Base-by-base conservation (phyloP, 1,140 invertebrate species). In the Calephelis virginiensis region DNA sequence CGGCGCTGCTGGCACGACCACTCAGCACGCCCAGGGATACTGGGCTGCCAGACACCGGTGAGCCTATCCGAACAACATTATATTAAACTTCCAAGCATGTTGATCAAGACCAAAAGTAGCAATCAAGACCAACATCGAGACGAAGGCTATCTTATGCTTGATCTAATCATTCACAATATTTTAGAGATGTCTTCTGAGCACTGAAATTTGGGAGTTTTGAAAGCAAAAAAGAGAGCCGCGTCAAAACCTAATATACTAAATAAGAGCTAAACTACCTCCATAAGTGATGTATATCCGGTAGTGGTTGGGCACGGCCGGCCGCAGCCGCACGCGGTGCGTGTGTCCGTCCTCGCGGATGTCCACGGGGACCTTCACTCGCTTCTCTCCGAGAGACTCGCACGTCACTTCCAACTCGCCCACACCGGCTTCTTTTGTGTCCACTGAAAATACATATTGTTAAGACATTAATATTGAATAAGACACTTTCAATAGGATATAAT, bases 231-330 rank as follows among this genome's bases (percentile, higher is more conserved):
- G 28, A 4, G 28, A 28, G 28, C 28, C 28, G 28, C 28, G 5
- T 28, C 28, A 2, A 4, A 28, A 28, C 28, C 5, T 28, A 17
- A 17, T 17, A 17, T 17, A 17, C 17, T 17, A 17, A 17, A 17
- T 17, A 17, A 17, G 17, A 17, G 17, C n/a, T n/a, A n/a, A n/a
- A n/a, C n/a, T n/a, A 92, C 91, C 96, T 72, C 97, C 98, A 80
- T 98, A 98, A 40, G 95, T 96, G 8, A 99, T 94, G 63, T 95
- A 95, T 49, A 99, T 94, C 87, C 97, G 95, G 81, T 99, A 98
- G 76, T 96, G 95, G 71, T 98, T 98, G 28, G 97, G 95, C 62
- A 97, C 93, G 5, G 94, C 95, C 5, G 98, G 98, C 53, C 95
- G 93, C 81, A 99, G 97, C 75, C 97, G 96, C 59, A 99, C 95